Evolutionary conservation across 2,888 invertebrate species (phyloP).

Genomic region (Eretmocerus hayati): DNA sequence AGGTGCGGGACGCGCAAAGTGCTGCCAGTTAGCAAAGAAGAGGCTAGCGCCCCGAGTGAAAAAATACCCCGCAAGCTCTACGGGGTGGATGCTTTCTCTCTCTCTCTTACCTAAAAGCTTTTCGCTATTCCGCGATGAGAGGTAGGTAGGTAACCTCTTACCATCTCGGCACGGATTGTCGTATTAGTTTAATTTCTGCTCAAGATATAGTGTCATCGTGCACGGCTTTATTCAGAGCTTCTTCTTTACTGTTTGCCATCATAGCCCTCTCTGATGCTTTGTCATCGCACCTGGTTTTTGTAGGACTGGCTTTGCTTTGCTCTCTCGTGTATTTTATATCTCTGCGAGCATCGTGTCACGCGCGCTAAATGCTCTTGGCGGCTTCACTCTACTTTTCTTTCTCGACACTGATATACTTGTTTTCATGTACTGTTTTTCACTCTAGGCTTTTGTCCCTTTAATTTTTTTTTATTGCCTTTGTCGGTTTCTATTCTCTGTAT

Average conservation of each 20-base stretch:
- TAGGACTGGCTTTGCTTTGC: neutral
- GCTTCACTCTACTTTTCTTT: neutral
- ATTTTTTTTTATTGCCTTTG: too few relatives aligned
- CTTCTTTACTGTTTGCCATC: neutral
- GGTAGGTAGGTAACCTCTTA: neutral
- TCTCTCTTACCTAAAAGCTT: conserved; percentile 27
- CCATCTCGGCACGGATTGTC: conserved; percentile 7
- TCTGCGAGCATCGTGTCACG: too few relatives aligned
- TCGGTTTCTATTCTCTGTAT: too few relatives aligned
- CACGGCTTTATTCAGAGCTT: neutral
- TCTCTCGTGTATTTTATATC: neutral
- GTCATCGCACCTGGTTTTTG: neutral
- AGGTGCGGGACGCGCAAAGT: conserved; percentile 1
- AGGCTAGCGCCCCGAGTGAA: conserved; percentile 2
- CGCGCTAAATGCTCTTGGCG: neutral
- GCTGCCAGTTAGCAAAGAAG: conserved; percentile 4
- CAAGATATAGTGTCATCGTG: neutral
- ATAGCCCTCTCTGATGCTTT: neutral
- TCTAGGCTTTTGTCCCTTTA: too few relatives aligned
- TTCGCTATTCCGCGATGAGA: conserved; percentile 19
- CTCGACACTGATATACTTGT: neutral
- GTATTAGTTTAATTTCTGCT: conserved; percentile 13
- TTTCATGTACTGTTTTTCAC: too few relatives aligned
- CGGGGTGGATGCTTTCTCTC: too few relatives aligned
- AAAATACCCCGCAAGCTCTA: conserved; percentile 9